Base-by-base conservation (phyloP, 2,113 vertebrate genomes). In the Mesitornis unicolor region DNA sequence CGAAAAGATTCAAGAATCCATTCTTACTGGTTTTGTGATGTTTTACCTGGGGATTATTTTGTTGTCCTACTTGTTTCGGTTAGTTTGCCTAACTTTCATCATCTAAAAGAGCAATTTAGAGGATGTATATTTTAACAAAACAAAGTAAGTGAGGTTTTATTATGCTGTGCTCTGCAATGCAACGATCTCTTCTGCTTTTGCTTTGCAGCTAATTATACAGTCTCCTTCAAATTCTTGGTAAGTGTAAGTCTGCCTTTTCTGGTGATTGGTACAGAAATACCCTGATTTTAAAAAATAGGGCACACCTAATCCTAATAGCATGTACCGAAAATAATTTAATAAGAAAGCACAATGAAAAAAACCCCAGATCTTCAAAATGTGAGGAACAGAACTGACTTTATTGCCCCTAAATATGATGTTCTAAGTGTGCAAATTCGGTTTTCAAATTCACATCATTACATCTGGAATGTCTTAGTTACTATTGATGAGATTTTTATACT, bases 401-500 rank as follows among this genome's bases (percentile, higher is more conserved):
- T 85, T 71, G 38, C 33, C 13, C 31, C 35, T n/a, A 51, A 95
- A 79, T 57, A 60, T 10, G 12, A 10, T 26, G 38, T 53, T 76
- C 14, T 84, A 80, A 89, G 33, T 33, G 42, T 68, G 43, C 17
- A 80, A 84, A 65, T 57, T 57, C 20, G 14, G 42, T 60, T 90
- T n/a, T n/a, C n/a, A n/a, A n/a, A n/a, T n/a, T 60, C 10, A 33
- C 25, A 63, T 93, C 67, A 88, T 95, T 77, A 67, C 45, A 91
- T 91, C 29, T 83, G n/a, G 15, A 53, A 93, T 45, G 22, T 47
- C 51, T 51, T 63, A 83, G 35, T 79, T 95, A 86, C 63, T 28
- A 33, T 65, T 77, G 70, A 68, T 80, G n/a, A 80, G 59, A 79
- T 87, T 96, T 87, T 96, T 94, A 81, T 84, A 31, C 70, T 57